Percentiles rank a stretch among this genome's conserved stretches.
Conservation (phyloP, 2,888 invertebrate species). For the Theristus sp. region DNA sequence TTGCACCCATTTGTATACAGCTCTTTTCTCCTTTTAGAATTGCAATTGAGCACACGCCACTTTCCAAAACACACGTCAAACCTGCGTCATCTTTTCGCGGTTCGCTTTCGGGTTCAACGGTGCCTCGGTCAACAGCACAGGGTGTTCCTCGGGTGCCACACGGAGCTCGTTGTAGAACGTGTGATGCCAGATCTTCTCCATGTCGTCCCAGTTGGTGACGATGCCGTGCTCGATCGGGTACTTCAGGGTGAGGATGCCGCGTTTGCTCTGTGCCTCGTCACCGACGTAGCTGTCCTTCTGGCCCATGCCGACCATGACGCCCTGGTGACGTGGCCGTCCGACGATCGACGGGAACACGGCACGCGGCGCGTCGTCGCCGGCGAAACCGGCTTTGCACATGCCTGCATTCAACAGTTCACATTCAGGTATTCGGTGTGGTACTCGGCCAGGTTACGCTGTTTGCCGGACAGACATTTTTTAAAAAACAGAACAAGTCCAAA, state of each 20-base stretch:
- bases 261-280: constrained; percentile 40
- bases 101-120: constrained; percentile 84
- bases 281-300: constrained; percentile 35
- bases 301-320: constrained; percentile 36
- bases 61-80: background rate
- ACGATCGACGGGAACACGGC: constrained; percentile 69
- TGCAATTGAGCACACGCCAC: too few species aligned
- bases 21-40: too few species aligned
- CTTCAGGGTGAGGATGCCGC: constrained; percentile 69
- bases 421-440: too few species aligned
- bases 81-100: constrained; percentile 47
- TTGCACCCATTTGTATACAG: too few species aligned
- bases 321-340: constrained; percentile 45
- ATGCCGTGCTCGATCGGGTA: constrained; percentile 93
- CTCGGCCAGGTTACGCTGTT: too few species aligned
- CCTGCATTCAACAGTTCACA: constrained; percentile 18
- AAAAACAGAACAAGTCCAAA: background rate
- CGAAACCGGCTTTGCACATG: constrained; percentile 53
- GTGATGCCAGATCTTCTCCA: constrained; percentile 98
- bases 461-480: background rate
- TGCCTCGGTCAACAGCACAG: constrained; percentile 73
- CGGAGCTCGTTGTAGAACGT: constrained; percentile 64
- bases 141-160: constrained; percentile 42
- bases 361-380: constrained; percentile 53
- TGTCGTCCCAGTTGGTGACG: constrained; percentile 93